Evolutionary conservation across 2,888 invertebrate genomes (phyloP).

Genomic region (Mylabris sibirica): DNA sequence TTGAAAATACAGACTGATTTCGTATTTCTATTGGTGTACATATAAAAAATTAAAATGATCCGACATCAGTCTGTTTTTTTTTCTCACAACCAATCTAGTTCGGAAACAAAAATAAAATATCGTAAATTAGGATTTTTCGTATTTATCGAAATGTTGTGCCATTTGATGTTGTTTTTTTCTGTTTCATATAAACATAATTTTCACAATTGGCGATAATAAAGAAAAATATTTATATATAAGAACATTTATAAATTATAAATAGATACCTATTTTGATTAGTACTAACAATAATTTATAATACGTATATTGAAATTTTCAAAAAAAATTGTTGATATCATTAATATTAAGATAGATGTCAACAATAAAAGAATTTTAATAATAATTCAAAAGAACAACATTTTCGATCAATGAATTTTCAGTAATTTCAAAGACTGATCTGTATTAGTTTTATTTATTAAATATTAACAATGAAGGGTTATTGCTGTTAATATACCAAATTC

Average conservation of each 20-base stretch:
- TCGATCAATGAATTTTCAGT: constrained; percentile 31
- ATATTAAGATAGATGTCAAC: background rate
- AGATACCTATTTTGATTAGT: background rate
- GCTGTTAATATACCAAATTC: background rate
- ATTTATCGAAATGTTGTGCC: constrained; percentile 8
- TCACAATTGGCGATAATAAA: background rate
- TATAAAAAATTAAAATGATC: no score
- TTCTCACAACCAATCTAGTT: background rate
- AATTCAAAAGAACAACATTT: background rate
- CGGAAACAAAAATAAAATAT: background rate
- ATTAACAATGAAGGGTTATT: background rate
- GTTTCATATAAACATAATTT: background rate
- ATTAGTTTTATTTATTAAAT: background rate
- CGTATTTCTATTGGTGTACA: background rate
- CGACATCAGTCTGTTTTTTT: background rate
- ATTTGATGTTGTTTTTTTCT: background rate
- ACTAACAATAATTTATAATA: background rate
- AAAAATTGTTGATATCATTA: background rate
- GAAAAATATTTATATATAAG: background rate
- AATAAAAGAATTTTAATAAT: background rate
- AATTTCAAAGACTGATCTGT: constrained; percentile 26
- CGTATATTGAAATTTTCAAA: background rate
- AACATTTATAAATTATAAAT: background rate
- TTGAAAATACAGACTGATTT: background rate
- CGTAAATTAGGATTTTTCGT: background rate